Evolutionary conservation across 2,797 vertebrate species (phyloP).

Genomic region (Percopsis omiscomaycus): DNA sequence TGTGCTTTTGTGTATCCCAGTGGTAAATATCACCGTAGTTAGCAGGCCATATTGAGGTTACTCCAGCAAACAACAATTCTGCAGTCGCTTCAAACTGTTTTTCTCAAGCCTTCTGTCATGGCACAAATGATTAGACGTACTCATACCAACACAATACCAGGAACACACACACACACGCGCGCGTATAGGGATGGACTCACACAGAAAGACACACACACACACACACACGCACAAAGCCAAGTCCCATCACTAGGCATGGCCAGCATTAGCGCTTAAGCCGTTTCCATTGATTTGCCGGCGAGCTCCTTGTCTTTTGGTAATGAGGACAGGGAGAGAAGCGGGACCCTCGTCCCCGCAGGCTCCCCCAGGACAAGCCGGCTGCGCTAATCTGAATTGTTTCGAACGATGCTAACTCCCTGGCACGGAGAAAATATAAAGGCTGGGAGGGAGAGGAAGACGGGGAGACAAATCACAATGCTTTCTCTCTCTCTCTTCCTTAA

Average conservation of each 20-base stretch:
- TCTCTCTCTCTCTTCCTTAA: conserved; percentile 21
- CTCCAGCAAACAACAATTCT: conserved; percentile 39
- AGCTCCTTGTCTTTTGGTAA: conserved; percentile 79
- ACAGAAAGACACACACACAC: conserved; percentile 9
- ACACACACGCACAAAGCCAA: conserved; percentile 31
- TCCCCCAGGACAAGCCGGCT: conserved; percentile 67
- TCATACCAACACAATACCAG: conserved; percentile 18
- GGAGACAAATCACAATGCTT: conserved; percentile 43
- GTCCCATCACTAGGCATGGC: conserved; percentile 62
- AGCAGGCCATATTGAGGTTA: conserved; percentile 48
- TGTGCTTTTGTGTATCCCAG: conserved; percentile 44
- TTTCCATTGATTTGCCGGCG: conserved; percentile 75
- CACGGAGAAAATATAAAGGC: conserved; percentile 38
- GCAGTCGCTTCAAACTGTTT: conserved; percentile 48
- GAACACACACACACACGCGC: conserved; percentile 29
- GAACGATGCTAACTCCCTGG: conserved; percentile 61
- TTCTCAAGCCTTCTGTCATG: conserved; percentile 49
- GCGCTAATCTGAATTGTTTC: conserved; percentile 77
- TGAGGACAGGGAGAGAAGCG: conserved; percentile 77
- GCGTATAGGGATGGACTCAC: conserved; percentile 7
- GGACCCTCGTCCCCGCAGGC: conserved; percentile 67
- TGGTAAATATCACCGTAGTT: conserved; percentile 60
- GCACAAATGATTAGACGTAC: conserved; percentile 51
- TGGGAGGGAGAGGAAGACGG: conserved; percentile 45
- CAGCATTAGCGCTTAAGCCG: conserved; percentile 71